Evolutionary conservation across 1,140 invertebrate species (phyloP).

Genomic region (Caligus rogercresseyi): DNA sequence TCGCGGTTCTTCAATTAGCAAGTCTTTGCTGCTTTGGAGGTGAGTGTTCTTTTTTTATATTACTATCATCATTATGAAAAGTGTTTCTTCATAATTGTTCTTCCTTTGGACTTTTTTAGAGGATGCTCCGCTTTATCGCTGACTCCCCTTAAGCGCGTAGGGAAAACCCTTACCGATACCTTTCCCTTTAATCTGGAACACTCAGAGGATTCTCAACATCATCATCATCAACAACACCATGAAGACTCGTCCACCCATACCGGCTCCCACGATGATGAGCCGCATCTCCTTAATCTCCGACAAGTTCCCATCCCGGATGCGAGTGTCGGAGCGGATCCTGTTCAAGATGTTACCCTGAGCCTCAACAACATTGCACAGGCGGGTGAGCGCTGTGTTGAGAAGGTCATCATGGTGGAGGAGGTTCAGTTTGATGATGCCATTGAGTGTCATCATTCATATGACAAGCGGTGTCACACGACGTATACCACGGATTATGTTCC

Average conservation of each 20-base stretch:
- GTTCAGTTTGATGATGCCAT: conserved; percentile 4
- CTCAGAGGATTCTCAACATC: not conserved
- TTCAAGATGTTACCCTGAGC: conserved; percentile 1
- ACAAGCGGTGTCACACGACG: conserved; percentile 13
- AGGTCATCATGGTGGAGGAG: conserved; percentile 15
- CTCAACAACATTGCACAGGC: not conserved
- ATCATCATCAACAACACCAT: not conserved
- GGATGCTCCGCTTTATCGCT: not conserved
- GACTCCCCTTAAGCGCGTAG: not conserved
- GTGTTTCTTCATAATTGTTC: not conserved
- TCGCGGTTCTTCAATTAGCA: not conserved
- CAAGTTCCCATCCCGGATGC: not conserved
- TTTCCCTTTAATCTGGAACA: not conserved
- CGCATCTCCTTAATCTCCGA: not conserved
- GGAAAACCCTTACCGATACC: not conserved
- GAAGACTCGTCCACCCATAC: not conserved
- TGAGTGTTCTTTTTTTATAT: too few species aligned
- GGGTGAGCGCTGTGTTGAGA: not conserved
- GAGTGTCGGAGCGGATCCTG: not conserved
- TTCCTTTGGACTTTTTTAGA: not conserved
- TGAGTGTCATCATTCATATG: conserved; percentile 15
- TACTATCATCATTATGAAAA: not conserved
- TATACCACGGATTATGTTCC: conserved; percentile 9
- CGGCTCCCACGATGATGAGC: not conserved
- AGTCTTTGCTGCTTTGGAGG: too few species aligned